Evolutionary conservation across 2,113 vertebrate species (phyloP).

Genomic region (Percina caprodes): DNA sequence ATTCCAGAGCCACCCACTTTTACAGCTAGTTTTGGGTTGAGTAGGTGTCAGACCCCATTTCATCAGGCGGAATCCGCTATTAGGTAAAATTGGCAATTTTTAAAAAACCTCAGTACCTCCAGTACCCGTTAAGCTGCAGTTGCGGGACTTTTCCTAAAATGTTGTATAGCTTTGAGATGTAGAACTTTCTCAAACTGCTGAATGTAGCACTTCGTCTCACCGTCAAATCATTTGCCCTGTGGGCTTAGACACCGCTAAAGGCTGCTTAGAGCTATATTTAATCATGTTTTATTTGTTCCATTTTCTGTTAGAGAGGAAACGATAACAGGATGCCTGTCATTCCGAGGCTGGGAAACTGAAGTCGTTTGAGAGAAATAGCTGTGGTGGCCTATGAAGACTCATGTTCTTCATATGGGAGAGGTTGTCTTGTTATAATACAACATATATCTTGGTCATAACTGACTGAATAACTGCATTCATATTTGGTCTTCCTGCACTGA

Average conservation of each 20-base stretch:
- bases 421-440: background rate
- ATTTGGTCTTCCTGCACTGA: background rate
- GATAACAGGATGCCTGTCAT: conserved; percentile 6
- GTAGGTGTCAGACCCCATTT: conserved; percentile 24
- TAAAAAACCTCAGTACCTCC: background rate
- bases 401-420: background rate
- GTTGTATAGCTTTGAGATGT: background rate
- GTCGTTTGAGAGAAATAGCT: background rate
- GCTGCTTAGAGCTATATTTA: conserved; percentile 16
- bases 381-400: conserved; percentile 1
- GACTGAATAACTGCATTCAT: background rate
- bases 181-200: conserved; percentile 10
- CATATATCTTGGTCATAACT: background rate
- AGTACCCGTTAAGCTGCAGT: background rate
- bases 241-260: conserved; percentile 27
- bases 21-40: background rate
- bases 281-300: conserved; percentile 19
- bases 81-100: conserved; percentile 28
- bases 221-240: conserved; percentile 15
- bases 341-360: background rate
- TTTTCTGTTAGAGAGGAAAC: conserved; percentile 1
- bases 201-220: background rate
- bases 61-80: conserved; percentile 6
- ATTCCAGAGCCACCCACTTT: background rate
- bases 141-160: background rate